A percentile compares a stretch with the other conserved stretches of the same genome.
phyloP scores from a whole-genome alignment of 2,797 vertebrate genomes.

The Dendrocincla fuliginosa region DNA sequence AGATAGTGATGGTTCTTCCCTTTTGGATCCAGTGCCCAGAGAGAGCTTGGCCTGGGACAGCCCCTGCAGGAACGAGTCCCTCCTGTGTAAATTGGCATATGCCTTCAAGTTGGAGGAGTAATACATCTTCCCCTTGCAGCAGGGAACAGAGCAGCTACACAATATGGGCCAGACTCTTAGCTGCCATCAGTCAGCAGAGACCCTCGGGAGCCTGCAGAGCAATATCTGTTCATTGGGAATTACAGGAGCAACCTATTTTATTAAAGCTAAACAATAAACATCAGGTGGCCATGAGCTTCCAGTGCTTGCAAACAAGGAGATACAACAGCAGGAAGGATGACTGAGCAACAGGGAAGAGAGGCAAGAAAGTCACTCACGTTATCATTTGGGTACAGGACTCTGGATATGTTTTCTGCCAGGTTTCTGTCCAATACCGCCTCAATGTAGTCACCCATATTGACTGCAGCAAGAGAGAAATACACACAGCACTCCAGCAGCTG shows the following conservation, averaged over 20 bases:
- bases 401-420: constrained; percentile 89
- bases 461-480: constrained; percentile 64
- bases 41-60: neutral
- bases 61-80: neutral
- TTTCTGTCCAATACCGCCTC: constrained; percentile 88
- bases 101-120: neutral
- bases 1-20: neutral
- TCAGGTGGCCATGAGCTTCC: neutral
- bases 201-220: neutral
- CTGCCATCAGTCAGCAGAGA: neutral
- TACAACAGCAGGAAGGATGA: neutral
- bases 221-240: neutral
- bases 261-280: neutral
- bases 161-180: neutral
- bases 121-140: neutral
- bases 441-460: constrained; percentile 88
- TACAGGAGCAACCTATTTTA: neutral
- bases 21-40: neutral
- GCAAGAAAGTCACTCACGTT: constrained; percentile 77
- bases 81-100: neutral
- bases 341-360: neutral
- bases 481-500: neutral
- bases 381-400: constrained; percentile 88
- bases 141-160: neutral
- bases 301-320: neutral